phyloP scores from a whole-genome alignment of 2,888 invertebrate species.

The Deilephila elpenor region DNA sequence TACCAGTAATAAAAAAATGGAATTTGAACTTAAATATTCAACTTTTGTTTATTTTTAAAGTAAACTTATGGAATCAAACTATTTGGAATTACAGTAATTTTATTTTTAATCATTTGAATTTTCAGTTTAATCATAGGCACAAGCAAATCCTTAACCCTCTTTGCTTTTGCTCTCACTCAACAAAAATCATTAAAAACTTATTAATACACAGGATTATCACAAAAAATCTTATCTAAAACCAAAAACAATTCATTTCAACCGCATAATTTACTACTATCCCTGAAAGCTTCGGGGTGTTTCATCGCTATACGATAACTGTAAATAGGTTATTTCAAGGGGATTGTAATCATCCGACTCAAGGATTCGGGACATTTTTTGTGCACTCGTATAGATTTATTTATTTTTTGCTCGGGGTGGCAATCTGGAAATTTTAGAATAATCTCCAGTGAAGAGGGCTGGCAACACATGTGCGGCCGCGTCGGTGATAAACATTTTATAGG shows the following conservation, averaged over 20 bases:
- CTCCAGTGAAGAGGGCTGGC: slow-evolving; percentile 73
- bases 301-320: slow-evolving; percentile 67
- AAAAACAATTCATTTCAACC: slow-evolving; percentile 20
- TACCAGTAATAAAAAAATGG: too few species aligned
- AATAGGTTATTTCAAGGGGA: slow-evolving; percentile 74
- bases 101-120: slow-evolving; percentile 39
- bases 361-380: slow-evolving; percentile 79
- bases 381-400: slow-evolving; percentile 76
- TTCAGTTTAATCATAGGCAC: not conserved
- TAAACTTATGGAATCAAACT: not conserved
- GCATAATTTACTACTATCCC: slow-evolving; percentile 6
- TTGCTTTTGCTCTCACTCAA: not conserved
- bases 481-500: slow-evolving; percentile 85
- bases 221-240: slow-evolving; percentile 24
- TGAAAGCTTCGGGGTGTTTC: slow-evolving; percentile 23
- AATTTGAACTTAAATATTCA: too few species aligned
- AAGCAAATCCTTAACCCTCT: not conserved
- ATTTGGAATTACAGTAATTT: slow-evolving; percentile 39
- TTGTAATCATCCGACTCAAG: slow-evolving; percentile 70
- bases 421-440: slow-evolving; percentile 83
- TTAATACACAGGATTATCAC: not conserved
- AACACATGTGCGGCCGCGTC: slow-evolving; percentile 75
- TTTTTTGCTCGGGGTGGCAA: slow-evolving; percentile 83
- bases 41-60: too few species aligned
- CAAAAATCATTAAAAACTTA: not conserved